phyloP scores from a whole-genome alignment of 2,113 vertebrate species.

The Myrmecophaga tridactyla region DNA sequence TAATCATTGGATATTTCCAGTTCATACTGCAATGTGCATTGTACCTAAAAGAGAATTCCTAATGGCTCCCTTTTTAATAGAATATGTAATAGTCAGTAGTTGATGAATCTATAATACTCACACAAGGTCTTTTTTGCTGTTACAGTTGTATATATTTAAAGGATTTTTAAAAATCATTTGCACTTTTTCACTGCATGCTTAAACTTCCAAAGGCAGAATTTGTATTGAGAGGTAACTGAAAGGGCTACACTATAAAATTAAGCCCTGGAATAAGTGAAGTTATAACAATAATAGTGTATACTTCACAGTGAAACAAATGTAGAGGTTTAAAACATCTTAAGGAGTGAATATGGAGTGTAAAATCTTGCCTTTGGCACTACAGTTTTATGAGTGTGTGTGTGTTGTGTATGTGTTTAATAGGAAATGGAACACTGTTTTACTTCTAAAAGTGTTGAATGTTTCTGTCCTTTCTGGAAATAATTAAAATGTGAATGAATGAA shows the following conservation, averaged over 20 bases:
- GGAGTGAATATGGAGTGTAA: not conserved
- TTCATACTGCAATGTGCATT: not conserved
- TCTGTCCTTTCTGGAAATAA: not conserved
- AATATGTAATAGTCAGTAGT: not conserved
- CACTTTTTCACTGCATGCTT: constrained; percentile 49
- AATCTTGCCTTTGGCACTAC: constrained; percentile 15
- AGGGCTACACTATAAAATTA: not conserved
- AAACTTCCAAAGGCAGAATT: constrained; percentile 30
- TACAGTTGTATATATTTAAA: not conserved
- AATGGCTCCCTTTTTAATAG: not conserved
- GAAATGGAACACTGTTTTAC: not conserved
- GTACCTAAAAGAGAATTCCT: not conserved
- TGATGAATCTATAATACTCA: not conserved
- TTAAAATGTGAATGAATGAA: constrained; percentile 47
- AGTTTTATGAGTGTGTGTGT: not conserved
- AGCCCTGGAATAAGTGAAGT: not conserved
- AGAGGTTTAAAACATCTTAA: not conserved
- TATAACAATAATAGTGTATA: not conserved
- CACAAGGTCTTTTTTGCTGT: not conserved
- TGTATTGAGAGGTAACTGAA: not conserved
- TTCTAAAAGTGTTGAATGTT: constrained; percentile 23
- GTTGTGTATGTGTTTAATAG: not conserved
- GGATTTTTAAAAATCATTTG: not conserved
- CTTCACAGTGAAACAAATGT: not conserved
- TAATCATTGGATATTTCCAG: not conserved